Base-by-base conservation (phyloP, 1,140 invertebrate genomes). In the Whitmania pigra region DNA sequence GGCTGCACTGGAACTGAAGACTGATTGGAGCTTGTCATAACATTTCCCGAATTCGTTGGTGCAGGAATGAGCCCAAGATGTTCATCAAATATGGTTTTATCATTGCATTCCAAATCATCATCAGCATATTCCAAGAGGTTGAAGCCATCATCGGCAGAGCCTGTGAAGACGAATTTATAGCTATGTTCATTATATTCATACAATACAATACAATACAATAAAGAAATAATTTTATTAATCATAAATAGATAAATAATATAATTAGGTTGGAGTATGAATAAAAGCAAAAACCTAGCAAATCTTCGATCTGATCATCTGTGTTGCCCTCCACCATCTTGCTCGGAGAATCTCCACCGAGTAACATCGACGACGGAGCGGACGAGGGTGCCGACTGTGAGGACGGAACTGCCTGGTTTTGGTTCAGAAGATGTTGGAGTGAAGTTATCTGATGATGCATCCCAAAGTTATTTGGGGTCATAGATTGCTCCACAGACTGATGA, bases 91-190 rank as follows among this genome's bases (percentile, higher is more conserved):
- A 83, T 82, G 67, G 76, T 78, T 68, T 79, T 81, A 74, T 83
- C 83, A 72, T 80, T 79, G 73, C 78, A 79, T 69, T 80, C 78
- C 31, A 78, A 73, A 60, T 75, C 74, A 54, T 75, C 74, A 86
- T 96, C 93, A 0, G 92, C 93, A 83, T 94, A 96, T 81, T 94
- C 91, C 54, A 96, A 80, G 77, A 97, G 94, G 80, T 96, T 95
- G 82, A 96, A 96, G 36, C 79, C 78, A 82, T 94, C 92, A 78
- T 92, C 89, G 20, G 91, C 91, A 85, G 93, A 90, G 85, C 91
- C 91, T 85, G 84, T 29, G 74, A 77, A 57, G 20, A 68, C 22
- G 57, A 22, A 22, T 11, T 63, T 63, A 15, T 15, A 11, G 2
- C 5, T 17, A 49, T 49, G 43, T 49, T 17, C 43, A 49, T 7